These are phyloP conservation scores for Calcarius lapponicus DNA, from an alignment of 2,797 vertebrate species.

Conservation along the genomic window DNA sequence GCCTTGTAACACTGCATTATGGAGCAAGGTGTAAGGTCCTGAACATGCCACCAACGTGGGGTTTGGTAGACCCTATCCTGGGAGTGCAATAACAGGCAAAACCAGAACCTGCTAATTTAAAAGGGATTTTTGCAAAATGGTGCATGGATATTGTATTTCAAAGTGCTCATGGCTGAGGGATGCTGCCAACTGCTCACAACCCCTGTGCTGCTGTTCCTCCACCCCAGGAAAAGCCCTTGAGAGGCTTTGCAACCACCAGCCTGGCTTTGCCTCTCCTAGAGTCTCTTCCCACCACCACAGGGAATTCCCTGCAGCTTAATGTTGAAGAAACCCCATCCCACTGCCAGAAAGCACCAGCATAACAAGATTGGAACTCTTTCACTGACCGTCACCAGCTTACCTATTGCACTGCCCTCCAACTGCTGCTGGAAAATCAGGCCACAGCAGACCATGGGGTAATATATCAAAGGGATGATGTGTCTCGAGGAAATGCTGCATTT, in stretches of 20 bases:
- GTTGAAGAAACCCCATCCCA: neutral
- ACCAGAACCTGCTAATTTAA: neutral
- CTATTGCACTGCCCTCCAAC: neutral
- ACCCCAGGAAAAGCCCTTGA: neutral
- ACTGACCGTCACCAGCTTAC: neutral
- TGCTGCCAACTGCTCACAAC: neutral
- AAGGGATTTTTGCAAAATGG: neutral
- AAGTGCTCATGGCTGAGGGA: rapidly evolving
- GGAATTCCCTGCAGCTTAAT: neutral
- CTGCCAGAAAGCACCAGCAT: neutral
- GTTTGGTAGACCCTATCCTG: neutral
- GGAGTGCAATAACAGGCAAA: neutral
- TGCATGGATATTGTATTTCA: neutral
- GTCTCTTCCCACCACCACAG: neutral
- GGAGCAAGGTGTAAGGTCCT: neutral
- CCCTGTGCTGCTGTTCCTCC: rapidly evolving
- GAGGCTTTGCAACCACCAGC: neutral
- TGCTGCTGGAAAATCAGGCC: neutral
- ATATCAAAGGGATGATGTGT: neutral
- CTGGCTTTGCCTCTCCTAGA: neutral
- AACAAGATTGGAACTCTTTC: neutral
- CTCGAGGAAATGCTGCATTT: neutral
- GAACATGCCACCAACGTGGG: neutral
- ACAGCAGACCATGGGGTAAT: neutral
- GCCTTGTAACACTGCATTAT: neutral